A percentile compares a stretch with the other conserved stretches of the same genome.
Evolutionary conservation across 2,797 vertebrate species (phyloP).

Genomic region (Austrolebias charrua): DNA sequence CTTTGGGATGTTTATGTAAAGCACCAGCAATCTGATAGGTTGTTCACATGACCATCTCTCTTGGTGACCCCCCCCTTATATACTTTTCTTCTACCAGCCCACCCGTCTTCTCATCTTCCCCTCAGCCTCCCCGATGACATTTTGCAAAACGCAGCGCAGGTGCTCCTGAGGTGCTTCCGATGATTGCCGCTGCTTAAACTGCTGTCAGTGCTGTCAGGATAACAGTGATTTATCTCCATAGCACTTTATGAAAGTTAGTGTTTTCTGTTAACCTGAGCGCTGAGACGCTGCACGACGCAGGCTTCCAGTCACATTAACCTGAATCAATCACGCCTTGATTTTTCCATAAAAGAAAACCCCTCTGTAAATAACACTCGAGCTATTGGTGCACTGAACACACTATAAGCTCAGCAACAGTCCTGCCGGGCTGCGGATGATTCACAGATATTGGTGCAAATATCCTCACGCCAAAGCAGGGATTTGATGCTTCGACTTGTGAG

Average conservation of each 20-base stretch:
- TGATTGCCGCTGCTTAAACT: slow-evolving; percentile 97
- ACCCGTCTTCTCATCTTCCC: slow-evolving; percentile 56
- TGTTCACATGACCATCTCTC: slow-evolving; percentile 89
- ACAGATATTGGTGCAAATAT: slow-evolving; percentile 65
- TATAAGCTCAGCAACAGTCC: slow-evolving; percentile 51
- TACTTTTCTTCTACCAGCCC: slow-evolving; percentile 37
- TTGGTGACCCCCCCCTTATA: slow-evolving; percentile 43
- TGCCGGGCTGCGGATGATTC: slow-evolving; percentile 55
- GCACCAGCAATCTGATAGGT: slow-evolving; percentile 82
- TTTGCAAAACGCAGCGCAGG: slow-evolving; percentile 91
- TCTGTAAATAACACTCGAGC: slow-evolving; percentile 79
- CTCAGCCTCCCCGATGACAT: slow-evolving; percentile 83
- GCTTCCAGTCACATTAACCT: slow-evolving; percentile 82
- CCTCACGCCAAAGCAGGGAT: slow-evolving; percentile 60
- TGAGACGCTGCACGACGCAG: slow-evolving; percentile 74
- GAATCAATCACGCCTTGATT: slow-evolving; percentile 86
- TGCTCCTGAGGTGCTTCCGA: slow-evolving; percentile 87
- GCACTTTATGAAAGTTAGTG: slow-evolving; percentile 83
- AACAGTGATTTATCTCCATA: slow-evolving; percentile 99
- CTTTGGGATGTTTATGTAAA: slow-evolving; percentile 96
- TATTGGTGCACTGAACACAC: slow-evolving; percentile 61
- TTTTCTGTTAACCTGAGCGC: slow-evolving; percentile 85
- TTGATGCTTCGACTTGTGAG: slow-evolving; percentile 59
- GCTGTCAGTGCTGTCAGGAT: slow-evolving; percentile 94
- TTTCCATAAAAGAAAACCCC: slow-evolving; percentile 82